Conservation (phyloP, 2,797 vertebrate genomes). For the Fringilla coelebs region DNA sequence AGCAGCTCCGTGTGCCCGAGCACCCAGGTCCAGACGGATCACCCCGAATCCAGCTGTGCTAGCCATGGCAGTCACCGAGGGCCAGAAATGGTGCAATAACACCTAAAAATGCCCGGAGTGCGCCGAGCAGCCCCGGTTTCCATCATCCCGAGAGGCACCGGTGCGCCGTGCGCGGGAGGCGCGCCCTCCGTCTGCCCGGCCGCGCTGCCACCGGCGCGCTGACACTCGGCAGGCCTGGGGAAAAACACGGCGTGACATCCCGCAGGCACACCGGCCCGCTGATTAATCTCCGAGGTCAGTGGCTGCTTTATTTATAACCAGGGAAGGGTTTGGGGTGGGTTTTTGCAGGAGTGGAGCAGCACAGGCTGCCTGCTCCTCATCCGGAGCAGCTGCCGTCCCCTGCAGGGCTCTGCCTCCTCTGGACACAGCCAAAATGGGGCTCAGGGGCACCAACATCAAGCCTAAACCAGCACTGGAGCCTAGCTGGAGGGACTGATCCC, state of each 20-base stretch:
- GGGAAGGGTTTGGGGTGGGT: neutral
- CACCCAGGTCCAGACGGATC: neutral
- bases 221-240: constrained; percentile 13
- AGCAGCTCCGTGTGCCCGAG: fast-evolving
- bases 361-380: neutral
- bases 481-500: neutral
- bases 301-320: constrained; percentile 32
- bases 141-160: neutral
- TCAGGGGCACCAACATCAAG: neutral
- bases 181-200: too few relatives aligned
- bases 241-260: constrained; percentile 56
- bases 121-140: neutral
- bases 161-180: neutral
- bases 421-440: fast-evolving
- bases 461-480: neutral
- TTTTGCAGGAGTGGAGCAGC: neutral
- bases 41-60: constrained; percentile 34
- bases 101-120: neutral
- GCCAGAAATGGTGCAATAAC: constrained; percentile 52
- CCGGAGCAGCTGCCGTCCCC: fast-evolving
- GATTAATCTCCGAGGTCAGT: neutral
- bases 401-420: neutral
- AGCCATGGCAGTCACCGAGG: constrained; percentile 32
- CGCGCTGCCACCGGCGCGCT: too few relatives aligned
- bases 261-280: constrained; percentile 14